Evolutionary conservation across 64 coral and sea anemone genomes (phyloP).

Genomic region (Montipora foliosa): DNA sequence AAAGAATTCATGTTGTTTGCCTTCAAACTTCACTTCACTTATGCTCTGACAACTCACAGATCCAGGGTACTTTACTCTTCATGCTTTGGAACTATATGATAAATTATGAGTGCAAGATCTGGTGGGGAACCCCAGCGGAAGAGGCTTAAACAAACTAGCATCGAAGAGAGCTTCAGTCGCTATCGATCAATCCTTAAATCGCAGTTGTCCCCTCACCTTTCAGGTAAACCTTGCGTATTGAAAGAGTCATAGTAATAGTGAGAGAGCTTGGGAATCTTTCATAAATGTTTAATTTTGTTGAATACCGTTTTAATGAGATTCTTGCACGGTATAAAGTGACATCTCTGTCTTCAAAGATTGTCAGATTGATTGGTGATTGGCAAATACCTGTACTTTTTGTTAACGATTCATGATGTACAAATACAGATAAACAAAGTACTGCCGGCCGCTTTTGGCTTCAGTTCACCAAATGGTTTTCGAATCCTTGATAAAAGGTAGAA

Average conservation of each 20-base stretch:
- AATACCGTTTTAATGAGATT: background rate
- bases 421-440: no score
- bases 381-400: no score
- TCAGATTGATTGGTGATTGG: background rate
- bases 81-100: conserved; percentile 4
- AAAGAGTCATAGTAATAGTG: background rate
- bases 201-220: background rate
- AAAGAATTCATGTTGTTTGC: background rate
- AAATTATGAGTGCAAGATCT: conserved; percentile 87
- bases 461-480: no score
- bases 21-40: background rate
- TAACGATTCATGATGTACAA: no score
- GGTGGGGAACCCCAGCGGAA: conserved; percentile 86
- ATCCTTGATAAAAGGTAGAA: no score
- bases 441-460: no score
- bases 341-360: background rate
- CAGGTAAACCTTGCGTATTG: background rate
- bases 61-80: background rate
- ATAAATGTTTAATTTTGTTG: background rate
- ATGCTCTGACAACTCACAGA: conserved; percentile 17
- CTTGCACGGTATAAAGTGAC: background rate
- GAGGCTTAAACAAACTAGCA: conserved; percentile 87
- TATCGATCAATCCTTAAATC: conserved; percentile 44
- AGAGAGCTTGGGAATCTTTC: background rate
- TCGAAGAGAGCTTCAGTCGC: conserved; percentile 94